Evolutionary conservation across 2,888 invertebrate species (phyloP).

Genomic region (Perdita meconis): DNA sequence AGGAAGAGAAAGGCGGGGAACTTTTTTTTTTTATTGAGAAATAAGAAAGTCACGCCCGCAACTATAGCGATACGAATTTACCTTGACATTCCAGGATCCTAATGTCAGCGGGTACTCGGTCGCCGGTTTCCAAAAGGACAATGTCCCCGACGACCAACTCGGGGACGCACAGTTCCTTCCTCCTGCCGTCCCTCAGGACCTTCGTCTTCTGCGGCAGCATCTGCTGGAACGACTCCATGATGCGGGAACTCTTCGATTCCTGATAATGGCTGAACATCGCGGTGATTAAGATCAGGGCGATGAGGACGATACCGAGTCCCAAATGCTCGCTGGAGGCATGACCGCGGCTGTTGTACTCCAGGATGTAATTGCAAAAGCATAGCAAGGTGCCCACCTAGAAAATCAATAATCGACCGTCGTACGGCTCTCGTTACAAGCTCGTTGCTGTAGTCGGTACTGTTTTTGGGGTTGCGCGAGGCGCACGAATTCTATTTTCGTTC

Average conservation of each 20-base stretch:
- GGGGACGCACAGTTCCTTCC: conserved; percentile 86
- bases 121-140: conserved; percentile 91
- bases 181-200: conserved; percentile 88
- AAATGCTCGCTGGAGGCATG: conserved; percentile 78
- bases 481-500: no score
- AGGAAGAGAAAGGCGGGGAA: conserved; percentile 63
- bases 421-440: no score
- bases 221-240: conserved; percentile 93
- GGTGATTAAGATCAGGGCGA: conserved; percentile 86
- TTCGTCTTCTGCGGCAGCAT: conserved; percentile 89
- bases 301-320: conserved; percentile 87
- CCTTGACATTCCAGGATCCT: conserved; percentile 88
- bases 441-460: no score
- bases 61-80: conserved; percentile 74
- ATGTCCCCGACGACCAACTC: conserved; percentile 92
- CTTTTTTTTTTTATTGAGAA: conserved; percentile 54
- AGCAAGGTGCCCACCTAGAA: conserved; percentile 87
- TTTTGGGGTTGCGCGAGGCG: no score
- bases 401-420: neutral
- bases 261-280: conserved; percentile 88
- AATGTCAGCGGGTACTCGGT: conserved; percentile 94
- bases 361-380: conserved; percentile 88
- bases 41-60: conserved; percentile 62
- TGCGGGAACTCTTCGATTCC: conserved; percentile 89
- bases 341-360: conserved; percentile 76